A percentile compares a stretch with the other conserved stretches of the same genome.
Evolutionary conservation across 2,888 invertebrate genomes (phyloP).

Genomic region (Diarsia rubi): DNA sequence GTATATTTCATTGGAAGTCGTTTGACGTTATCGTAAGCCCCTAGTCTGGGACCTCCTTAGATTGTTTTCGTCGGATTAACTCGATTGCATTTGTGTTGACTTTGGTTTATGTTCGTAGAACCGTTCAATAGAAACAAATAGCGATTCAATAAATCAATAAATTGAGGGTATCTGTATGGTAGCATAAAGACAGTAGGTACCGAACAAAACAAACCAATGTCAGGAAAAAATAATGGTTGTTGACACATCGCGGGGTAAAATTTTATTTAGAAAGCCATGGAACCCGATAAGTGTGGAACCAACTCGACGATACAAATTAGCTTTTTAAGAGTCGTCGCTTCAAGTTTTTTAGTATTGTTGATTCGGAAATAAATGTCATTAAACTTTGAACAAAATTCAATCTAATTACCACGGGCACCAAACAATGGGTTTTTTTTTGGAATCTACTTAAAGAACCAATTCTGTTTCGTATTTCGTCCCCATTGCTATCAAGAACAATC

Average conservation of each 20-base stretch:
- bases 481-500: slow-evolving; percentile 39
- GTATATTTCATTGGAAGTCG: slow-evolving; percentile 35
- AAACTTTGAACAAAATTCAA: slow-evolving; percentile 11
- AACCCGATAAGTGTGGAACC: slow-evolving; percentile 18
- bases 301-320: neutral
- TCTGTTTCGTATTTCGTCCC: slow-evolving; percentile 4
- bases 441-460: slow-evolving; percentile 4
- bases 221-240: slow-evolving; percentile 3
- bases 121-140: slow-evolving; percentile 38
- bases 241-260: neutral
- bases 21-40: slow-evolving; percentile 41
- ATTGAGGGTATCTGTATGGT: slow-evolving; percentile 1
- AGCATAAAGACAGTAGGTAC: slow-evolving; percentile 12
- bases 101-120: slow-evolving; percentile 37
- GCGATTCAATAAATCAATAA: slow-evolving; percentile 36
- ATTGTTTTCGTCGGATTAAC: slow-evolving; percentile 32
- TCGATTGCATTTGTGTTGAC: slow-evolving; percentile 26
- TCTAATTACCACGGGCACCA: neutral
- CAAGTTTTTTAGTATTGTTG: slow-evolving; percentile 1
- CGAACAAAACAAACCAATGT: slow-evolving; percentile 27
- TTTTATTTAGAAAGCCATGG: slow-evolving; percentile 12
- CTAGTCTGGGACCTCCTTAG: slow-evolving; percentile 27
- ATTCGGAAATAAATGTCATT: slow-evolving; percentile 5
- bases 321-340: neutral
- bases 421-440: slow-evolving; percentile 21